Base-by-base conservation (phyloP, 2,888 invertebrate species). In the Melinaea menophilus region DNA sequence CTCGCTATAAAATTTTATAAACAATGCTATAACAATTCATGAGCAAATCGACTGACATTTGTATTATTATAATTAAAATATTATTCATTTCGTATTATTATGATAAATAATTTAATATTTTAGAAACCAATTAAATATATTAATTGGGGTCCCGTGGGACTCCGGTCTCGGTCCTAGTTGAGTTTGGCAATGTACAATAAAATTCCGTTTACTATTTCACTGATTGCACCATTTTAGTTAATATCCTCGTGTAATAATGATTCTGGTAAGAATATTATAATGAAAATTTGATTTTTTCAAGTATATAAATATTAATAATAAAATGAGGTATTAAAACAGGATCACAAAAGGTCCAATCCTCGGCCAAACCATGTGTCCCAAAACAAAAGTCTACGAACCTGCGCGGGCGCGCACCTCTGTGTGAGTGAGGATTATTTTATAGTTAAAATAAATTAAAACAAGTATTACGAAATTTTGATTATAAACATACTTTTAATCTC, bases 321-420 rank as follows among this genome's bases (percentile, higher is more conserved):
- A 22, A 22, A 22, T 22, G 0, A 22, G 22, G 22, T 22, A 22
- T 22, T 22, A 22, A 22, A 22, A 1, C 22, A 22, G 22, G 22
- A 22, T 22, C 22, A 22, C 72, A 75, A 79, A 79, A 79, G 78
- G 79, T 73, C 74, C 72, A 74, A 76, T 73, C 75, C 76, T 75
- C 75, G 71, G 73, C 75, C 75, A 75, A 71, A 73, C 75, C 75
- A 75, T 75, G 73, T 76, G 79, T 78, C 76, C 77, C 79, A 75
- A 84, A 81, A 84, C 82, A 82, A 84, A 82, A 81, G 77, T 78
- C 79, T 80, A 78, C 77, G 64, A 75, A 71, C 69, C 75, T 74
- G 76, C 79, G 81, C 79, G 60, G 69, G 74, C 80, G 81, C 80
- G 5, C 55, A 64, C 61, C 66, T 59, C 56, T 65, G 65, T 75